Evolutionary conservation across 2,888 invertebrate species (phyloP).

Genomic region (Baccha elongata): DNA sequence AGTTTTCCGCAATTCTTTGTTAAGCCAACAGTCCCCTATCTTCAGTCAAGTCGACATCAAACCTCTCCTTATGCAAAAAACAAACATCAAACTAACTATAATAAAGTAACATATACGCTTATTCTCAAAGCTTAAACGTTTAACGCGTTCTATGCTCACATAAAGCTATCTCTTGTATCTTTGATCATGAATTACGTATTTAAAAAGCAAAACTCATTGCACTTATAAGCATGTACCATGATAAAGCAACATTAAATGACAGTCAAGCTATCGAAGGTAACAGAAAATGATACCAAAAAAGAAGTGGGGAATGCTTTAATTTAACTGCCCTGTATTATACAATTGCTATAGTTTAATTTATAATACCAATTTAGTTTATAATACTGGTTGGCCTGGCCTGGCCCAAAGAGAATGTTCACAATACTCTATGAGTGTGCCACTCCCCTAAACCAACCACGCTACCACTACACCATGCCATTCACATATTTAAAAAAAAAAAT

Average conservation of each 20-base stretch:
- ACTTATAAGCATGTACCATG: conserved; percentile 28
- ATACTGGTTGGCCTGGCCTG: conserved; percentile 20
- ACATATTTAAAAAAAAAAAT: conserved; percentile 39
- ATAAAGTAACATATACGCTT: conserved; percentile 10
- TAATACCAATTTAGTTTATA: conserved; percentile 50
- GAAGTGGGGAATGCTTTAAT: neutral
- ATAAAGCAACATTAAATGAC: conserved; percentile 33
- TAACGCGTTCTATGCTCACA: conserved; percentile 41
- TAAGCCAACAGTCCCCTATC: neutral
- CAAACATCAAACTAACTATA: neutral
- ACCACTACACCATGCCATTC: conserved; percentile 36
- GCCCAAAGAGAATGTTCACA: conserved; percentile 51
- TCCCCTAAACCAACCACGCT: conserved; percentile 42
- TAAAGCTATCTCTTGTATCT: conserved; percentile 40
- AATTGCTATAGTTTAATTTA: conserved; percentile 51
- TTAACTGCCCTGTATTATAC: conserved; percentile 37
- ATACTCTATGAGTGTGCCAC: conserved; percentile 28
- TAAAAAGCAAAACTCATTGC: conserved; percentile 19
- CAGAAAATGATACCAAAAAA: neutral
- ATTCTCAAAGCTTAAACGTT: conserved; percentile 30
- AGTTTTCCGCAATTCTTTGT: too few species aligned
- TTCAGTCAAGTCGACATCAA: neutral
- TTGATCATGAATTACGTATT: conserved; percentile 52
- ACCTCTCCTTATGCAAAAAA: conserved; percentile 9
- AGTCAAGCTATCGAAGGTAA: conserved; percentile 1